Base-by-base conservation (phyloP, 2,797 vertebrate genomes). In the Phataginus tricuspis region DNA sequence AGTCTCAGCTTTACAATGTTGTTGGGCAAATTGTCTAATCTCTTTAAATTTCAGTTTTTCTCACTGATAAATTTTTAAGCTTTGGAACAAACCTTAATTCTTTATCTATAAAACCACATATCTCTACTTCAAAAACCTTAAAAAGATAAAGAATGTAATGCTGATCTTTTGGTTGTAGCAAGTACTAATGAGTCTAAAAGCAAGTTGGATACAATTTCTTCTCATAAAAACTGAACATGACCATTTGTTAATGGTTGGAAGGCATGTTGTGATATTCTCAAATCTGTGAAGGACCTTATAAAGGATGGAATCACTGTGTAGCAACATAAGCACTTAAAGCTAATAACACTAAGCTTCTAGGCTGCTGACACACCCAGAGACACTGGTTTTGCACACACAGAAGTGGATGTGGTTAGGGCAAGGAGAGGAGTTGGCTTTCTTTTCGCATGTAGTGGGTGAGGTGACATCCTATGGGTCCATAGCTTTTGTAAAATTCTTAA, bases 31-130 rank as follows among this genome's bases (percentile, higher is more conserved):
- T n/a, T 77, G 27, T 39, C 80, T 90, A 63, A 85, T 31, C 45
- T 95, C 49, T 93, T 90, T 77, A 89, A 77, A 77, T 77, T 82
- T 89, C 45, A 68, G 51, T 74, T 94, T 45, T 94, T 96, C 42
- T 84, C 63, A 87, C 61, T 95, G 74, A 75, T 45, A 45, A 45
- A 45, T 45, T 45, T 11, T 45, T 59, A 87, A 87, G 27, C 42
- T 90, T 42, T 95, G 66, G 66, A 23, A 74, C 64, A 83, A 83
- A 68, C 2, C 14, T 83, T 86, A 55, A 94, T 77, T 93, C 63
- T 84, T 95, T n/a, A 82, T 66, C n/a, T 93, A 5, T 78, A 92
- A 91, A 72, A 49, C 3, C 9, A 5, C 11, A 79, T 63, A 82
- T 74, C 29, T 59, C 7, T 87, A 87, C 64, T 95, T 90, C 45